phyloP scores from a whole-genome alignment of 2,113 vertebrate species.

The Desmodus rotundus region DNA sequence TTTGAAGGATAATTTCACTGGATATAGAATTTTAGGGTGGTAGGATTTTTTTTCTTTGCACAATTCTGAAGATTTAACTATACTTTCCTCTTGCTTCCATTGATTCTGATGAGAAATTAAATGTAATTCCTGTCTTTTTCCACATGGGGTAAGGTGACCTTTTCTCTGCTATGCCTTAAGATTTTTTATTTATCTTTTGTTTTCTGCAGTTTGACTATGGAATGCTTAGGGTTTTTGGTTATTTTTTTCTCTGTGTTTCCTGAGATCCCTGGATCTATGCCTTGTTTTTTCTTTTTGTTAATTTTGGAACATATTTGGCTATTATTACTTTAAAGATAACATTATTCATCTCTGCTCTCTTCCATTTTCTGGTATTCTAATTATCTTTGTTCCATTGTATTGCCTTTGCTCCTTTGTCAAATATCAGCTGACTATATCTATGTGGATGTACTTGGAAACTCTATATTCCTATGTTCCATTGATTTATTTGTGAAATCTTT shows the following conservation, averaged over 20 bases:
- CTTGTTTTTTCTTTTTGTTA: background rate
- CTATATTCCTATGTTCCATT: no score
- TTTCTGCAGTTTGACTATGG: background rate
- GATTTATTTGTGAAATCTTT: no score
- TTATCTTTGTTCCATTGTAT: background rate
- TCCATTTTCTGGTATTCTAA: background rate
- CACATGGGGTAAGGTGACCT: background rate
- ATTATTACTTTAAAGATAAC: background rate
- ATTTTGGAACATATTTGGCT: background rate
- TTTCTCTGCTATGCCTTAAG: background rate
- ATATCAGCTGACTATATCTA: no score
- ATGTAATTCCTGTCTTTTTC: background rate
- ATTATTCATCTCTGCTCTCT: background rate
- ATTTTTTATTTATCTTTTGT: background rate
- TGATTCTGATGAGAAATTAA: background rate
- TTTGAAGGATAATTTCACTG: background rate
- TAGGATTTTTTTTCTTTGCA: background rate
- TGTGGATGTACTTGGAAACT: no score
- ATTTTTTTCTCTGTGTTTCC: background rate
- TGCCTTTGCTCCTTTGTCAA: no score
- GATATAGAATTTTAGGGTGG: background rate
- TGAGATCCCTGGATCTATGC: background rate
- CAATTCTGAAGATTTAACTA: background rate
- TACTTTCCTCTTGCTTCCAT: background rate
- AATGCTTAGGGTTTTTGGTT: background rate